Evolutionary conservation across 2,113 vertebrate genomes (phyloP), one percentile per base, ranked within the genome.

Genomic region (Nannospalax galili): DNA sequence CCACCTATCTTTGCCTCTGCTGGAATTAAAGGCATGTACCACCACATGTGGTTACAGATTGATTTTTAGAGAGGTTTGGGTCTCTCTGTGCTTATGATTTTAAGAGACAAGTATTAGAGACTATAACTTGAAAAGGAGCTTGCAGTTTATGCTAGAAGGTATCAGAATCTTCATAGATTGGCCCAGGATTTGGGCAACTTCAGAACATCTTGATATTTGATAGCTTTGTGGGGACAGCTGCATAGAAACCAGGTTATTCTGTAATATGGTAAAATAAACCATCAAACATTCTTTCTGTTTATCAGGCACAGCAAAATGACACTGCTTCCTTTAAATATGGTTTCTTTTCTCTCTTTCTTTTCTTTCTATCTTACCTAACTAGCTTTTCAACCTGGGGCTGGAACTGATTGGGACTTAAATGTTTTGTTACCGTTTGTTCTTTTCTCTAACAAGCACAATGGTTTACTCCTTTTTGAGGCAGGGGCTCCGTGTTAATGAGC

Each of bases 381-480:
- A 94, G 72, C 60, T 93, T 80, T 96, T 96, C 88, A 92, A 88
- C 62, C 69, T 91, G 72, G 78, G 74, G 84, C 80, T 95, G 70
- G 91, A 95, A 95, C 91, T 90, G 87, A 96, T 56, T 93, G 82
- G 87, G 60, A 64, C 52, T 91, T 89, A 84, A 95, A 96, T 32
- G 58, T 85, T 96, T 88, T 86, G 58, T 97, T 95, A 92, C 74
- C 0, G 9, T 96, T 92, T 92, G 42, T 91, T 82, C 72, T 93
- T 93, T 90, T 86, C 95, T 84, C 92, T 96, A 97, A 95, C 86
- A 93, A 93, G 92, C 94, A 97, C 92, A 90, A 88, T 90, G 94
- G 84, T 92, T 90, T 93, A 81, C 81, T 93, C 95, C 88, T 79
- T 94, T 92, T 92, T 69, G 92, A 97, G 94, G 93, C 81, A 94